Conservation (phyloP, 2,888 invertebrate species). For the Linyphia triangularis region DNA sequence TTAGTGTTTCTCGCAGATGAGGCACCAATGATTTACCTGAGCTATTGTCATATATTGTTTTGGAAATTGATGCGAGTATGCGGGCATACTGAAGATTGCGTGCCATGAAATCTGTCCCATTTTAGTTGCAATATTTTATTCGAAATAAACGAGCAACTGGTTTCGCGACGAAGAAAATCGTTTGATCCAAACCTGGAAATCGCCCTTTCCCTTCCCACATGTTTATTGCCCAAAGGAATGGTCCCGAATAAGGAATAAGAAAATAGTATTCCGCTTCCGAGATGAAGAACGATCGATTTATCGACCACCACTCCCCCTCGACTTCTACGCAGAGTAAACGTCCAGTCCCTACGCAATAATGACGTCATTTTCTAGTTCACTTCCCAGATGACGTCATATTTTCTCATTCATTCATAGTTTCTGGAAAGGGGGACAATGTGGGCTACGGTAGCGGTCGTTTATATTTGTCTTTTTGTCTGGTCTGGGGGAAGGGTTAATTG, state of each 20-base stretch:
- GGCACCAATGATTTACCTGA: no score
- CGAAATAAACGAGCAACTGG: constrained; percentile 19
- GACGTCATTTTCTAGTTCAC: constrained; percentile 63
- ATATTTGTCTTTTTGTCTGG: no score
- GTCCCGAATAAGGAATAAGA: constrained; percentile 45
- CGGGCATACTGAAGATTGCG: no score
- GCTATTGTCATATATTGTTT: no score
- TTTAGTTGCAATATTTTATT: background rate
- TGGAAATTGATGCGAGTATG: no score
- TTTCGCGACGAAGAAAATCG: constrained; percentile 15
- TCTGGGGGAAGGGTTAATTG: no score
- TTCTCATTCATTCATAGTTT: constrained; percentile 58
- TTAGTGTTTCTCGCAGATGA: no score
- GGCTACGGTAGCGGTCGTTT: constrained; percentile 8
- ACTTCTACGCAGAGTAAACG: constrained; percentile 29
- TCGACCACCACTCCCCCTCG: constrained; percentile 28
- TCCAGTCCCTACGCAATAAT: constrained; percentile 43
- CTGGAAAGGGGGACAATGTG: background rate
- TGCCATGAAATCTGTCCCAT: no score
- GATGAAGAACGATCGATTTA: constrained; percentile 52
- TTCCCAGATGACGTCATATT: constrained; percentile 44
- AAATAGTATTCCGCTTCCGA: constrained; percentile 52
- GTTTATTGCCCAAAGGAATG: constrained; percentile 45
- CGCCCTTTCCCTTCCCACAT: background rate
- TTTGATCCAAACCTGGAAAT: background rate